Conservation (phyloP, 2,113 vertebrate species). For the Ophthalmolycus amberensis region DNA sequence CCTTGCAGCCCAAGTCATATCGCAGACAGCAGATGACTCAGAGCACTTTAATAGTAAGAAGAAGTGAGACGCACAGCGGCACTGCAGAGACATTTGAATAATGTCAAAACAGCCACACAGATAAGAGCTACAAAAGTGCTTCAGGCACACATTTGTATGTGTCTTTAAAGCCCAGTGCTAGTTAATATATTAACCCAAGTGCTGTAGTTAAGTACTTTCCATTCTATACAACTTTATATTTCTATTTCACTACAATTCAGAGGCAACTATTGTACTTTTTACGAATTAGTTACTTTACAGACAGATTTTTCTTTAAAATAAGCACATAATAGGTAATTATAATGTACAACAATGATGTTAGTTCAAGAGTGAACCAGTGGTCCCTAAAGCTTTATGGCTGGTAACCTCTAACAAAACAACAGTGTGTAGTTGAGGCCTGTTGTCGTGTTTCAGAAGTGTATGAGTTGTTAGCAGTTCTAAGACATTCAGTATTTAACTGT, state of each 20-base stretch:
- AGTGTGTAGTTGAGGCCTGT: background rate
- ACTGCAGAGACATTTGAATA: slow-evolving; percentile 34
- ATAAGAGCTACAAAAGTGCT: slow-evolving; percentile 1
- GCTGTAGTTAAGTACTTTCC: background rate
- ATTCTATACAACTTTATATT: background rate
- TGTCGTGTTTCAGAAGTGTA: background rate
- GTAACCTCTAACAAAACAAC: background rate
- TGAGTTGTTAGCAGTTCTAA: background rate
- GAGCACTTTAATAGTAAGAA: slow-evolving; percentile 2
- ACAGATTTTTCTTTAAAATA: background rate
- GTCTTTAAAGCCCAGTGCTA: background rate
- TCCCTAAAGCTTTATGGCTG: no score
- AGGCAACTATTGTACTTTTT: background rate
- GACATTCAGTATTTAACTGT: background rate
- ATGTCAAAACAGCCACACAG: slow-evolving; percentile 6
- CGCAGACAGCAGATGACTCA: slow-evolving; percentile 26
- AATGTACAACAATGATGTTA: background rate
- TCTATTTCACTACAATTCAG: background rate
- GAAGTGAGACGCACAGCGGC: slow-evolving; percentile 1
- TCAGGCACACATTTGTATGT: no score
- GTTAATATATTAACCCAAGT: background rate
- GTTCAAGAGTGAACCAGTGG: background rate
- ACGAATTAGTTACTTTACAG: background rate
- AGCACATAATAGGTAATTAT: background rate
- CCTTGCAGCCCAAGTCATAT: background rate